Conservation (phyloP, 2,797 vertebrate genomes). For the Centropyge bicolor region DNA sequence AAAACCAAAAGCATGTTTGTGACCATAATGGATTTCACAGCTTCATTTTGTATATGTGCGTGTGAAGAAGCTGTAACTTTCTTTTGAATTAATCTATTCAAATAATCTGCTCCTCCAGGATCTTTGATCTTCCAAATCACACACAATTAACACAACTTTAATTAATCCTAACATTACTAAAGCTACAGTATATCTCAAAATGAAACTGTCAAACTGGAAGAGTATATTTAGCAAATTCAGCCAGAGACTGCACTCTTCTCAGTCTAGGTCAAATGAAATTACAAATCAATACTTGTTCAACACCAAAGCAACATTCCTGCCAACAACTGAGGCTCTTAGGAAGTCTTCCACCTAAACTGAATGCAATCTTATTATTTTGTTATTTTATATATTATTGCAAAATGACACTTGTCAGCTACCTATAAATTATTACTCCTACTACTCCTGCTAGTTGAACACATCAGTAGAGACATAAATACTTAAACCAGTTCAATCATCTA, state of each 20-base stretch:
- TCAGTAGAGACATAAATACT: background rate
- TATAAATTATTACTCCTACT: background rate
- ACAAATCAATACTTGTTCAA: background rate
- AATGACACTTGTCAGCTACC: background rate
- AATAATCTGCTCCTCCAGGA: background rate
- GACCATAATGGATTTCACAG: background rate
- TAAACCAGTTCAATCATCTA: conserved; percentile 10
- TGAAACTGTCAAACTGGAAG: conserved; percentile 5
- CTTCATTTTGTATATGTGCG: background rate
- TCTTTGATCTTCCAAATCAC: background rate
- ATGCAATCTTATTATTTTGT: background rate
- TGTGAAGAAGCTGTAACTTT: background rate
- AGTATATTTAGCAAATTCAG: conserved; percentile 3
- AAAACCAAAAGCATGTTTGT: background rate
- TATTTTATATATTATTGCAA: background rate
- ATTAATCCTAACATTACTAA: background rate
- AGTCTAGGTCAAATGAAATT: background rate
- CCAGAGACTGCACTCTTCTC: background rate
- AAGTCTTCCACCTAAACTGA: background rate
- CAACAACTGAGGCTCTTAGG: background rate
- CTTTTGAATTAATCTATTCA: background rate
- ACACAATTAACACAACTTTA: background rate
- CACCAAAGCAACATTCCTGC: background rate
- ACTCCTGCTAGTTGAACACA: background rate
- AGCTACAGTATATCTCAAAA: background rate